Evolutionary conservation across 2,797 vertebrate genomes (phyloP).

Genomic region (Momotus momota): DNA sequence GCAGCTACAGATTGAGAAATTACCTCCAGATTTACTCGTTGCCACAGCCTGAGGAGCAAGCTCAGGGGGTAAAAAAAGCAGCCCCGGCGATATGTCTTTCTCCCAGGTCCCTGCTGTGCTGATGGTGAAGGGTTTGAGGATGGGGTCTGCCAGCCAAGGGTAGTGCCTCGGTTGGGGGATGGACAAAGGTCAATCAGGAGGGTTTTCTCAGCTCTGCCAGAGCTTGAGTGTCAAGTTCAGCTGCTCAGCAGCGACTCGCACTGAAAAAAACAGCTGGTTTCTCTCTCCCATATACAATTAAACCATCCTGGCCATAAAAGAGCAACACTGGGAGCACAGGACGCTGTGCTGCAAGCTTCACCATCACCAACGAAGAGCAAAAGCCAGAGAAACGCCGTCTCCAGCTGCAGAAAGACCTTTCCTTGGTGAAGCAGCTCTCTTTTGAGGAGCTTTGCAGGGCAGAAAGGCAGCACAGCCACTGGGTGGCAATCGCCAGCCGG

Average conservation of each 20-base stretch:
- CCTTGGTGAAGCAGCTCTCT: accelerated
- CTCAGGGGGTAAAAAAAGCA: accelerated
- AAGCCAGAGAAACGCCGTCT: not conserved
- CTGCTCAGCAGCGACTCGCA: not conserved
- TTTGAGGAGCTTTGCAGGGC: accelerated
- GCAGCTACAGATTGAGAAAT: not conserved
- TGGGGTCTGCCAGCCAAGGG: not conserved
- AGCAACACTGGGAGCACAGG: accelerated
- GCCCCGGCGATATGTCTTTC: accelerated
- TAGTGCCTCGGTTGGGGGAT: accelerated
- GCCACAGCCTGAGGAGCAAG: accelerated
- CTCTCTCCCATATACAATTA: accelerated
- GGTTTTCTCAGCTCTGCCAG: not conserved
- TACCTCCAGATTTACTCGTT: not conserved
- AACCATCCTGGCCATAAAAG: accelerated
- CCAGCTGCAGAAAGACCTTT: not conserved
- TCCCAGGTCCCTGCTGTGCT: not conserved
- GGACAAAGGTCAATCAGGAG: accelerated
- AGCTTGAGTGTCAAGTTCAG: not conserved
- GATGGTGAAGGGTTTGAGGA: not conserved
- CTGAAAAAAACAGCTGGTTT: not conserved
- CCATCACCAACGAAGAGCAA: accelerated
- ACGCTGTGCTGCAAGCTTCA: accelerated
- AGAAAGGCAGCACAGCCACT: not conserved
- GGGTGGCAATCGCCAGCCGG: constrained; percentile 52